Base-by-base conservation (phyloP, 2,797 vertebrate species). In the Onychomys leucogaster region DNA sequence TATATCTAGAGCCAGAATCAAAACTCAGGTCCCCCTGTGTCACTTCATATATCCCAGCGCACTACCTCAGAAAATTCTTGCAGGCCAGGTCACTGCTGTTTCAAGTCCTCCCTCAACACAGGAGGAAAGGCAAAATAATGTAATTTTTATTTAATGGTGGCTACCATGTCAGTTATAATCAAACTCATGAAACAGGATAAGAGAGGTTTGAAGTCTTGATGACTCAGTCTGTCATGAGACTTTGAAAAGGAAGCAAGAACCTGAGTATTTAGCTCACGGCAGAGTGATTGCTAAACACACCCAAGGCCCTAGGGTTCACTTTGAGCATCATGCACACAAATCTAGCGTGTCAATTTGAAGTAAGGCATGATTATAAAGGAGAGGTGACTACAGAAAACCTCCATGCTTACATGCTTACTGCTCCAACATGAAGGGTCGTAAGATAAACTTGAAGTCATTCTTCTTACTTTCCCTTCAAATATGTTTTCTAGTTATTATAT, bases 231-330 rank as follows among this genome's bases (percentile, higher is more conserved):
- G 6, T 78, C 63, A 94, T 89, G 34, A 52, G 90, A 92, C 71
- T n/a, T n/a, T 77, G 86, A 61, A 89, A 87, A 96, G 89, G 59
- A 95, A 92, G 59, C 43, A 25, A 63, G 88, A 86, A 92, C 55
- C 67, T 75, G 43, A 34, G 17, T 29, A 29, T 49, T 41, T 82
- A 91, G 89, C 65, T 59, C 77, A 43, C 9, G n/a, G 89, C 32
- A 82, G 49, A 91, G n/a, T 8, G 17, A 67, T 55, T 37, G 63
- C 61, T 52, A 55, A 55, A 29, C 52, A 67, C 12, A n/a, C 46
- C 14, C 11, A 32, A 55, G 49, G 77, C 63, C 14, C 12, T 1
- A 41, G n/a, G 63, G 65, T 69, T 17, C 34, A 71, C 59, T 13
- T 59, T 52, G 29, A 91, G 13, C 12, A 46, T 49, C 73, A 43